Percentiles rank a stretch among this genome's conserved stretches.
Conservation (phyloP, 1,140 invertebrate genomes). For the Berghia stephanieae region DNA sequence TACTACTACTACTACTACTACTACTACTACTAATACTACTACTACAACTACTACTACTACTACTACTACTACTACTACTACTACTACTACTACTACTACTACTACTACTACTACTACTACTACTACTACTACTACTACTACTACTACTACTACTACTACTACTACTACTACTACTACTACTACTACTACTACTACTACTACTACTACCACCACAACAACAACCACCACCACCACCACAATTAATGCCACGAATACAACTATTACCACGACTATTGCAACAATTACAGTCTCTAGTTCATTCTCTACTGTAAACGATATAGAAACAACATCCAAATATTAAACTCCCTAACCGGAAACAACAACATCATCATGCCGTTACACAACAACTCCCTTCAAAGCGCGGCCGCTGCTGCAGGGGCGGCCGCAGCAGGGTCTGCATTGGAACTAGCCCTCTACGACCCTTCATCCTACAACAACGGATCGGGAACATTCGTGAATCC, state of each 20-base stretch:
- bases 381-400: too few relatives aligned
- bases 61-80: slow-evolving; percentile 12
- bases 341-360: too few relatives aligned
- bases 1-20: neutral
- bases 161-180: neutral
- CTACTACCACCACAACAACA: neutral
- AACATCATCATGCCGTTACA: too few relatives aligned
- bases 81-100: slow-evolving; percentile 3
- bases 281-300: too few relatives aligned
- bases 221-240: neutral
- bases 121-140: neutral
- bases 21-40: too few relatives aligned
- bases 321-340: too few relatives aligned
- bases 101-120: slow-evolving; percentile 13
- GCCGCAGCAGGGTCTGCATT: too few relatives aligned
- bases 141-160: slow-evolving; percentile 4
- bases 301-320: too few relatives aligned
- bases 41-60: neutral
- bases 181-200: slow-evolving; percentile 4
- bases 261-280: neutral
- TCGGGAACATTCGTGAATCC: too few relatives aligned
- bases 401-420: too few relatives aligned
- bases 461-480: too few relatives aligned
- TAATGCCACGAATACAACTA: neutral
- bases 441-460: too few relatives aligned